A percentile compares a stretch with the other conserved stretches of the same genome.
Conservation (phyloP, 2,888 invertebrate species). For the Temnothorax rugatulus region DNA sequence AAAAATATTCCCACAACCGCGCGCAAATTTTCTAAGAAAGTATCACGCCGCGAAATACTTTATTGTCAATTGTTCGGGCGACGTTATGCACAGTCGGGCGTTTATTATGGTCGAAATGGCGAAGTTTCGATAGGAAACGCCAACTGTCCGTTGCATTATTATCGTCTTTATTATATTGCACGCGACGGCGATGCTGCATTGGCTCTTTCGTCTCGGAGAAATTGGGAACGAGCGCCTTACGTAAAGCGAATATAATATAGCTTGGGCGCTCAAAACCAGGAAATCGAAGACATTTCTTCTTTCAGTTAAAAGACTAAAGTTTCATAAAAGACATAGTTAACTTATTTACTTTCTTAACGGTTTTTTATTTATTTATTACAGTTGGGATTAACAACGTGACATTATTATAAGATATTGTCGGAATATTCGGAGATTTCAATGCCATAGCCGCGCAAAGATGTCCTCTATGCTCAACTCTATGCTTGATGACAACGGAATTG, state of each 20-base stretch:
- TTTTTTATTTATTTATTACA: constrained; percentile 1
- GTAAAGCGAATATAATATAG: constrained; percentile 18
- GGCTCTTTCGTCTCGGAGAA: constrained; percentile 33
- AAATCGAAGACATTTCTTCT: constrained; percentile 12
- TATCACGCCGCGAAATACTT: constrained; percentile 18
- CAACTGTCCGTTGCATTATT: constrained; percentile 38
- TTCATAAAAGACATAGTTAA: background rate
- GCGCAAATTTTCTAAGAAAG: constrained; percentile 48
- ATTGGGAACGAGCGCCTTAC: constrained; percentile 40
- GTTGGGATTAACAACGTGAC: background rate
- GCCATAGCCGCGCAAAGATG: background rate
- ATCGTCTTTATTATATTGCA: constrained; percentile 36
- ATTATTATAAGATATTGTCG: background rate
- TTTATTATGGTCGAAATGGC: background rate
- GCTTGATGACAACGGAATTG: background rate
- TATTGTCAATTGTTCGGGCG: background rate
- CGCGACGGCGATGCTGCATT: background rate
- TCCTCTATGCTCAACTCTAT: background rate
- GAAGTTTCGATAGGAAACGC: constrained; percentile 12
- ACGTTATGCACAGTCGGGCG: background rate
- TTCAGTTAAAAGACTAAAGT: background rate
- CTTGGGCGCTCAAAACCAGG: background rate
- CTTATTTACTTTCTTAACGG: background rate
- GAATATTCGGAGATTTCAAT: background rate
- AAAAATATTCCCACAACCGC: constrained; percentile 38